Evolutionary conservation across 1,140 invertebrate species (phyloP), one percentile per base, ranked within the genome.

Genomic region (Yoshiicerus persimilis): DNA sequence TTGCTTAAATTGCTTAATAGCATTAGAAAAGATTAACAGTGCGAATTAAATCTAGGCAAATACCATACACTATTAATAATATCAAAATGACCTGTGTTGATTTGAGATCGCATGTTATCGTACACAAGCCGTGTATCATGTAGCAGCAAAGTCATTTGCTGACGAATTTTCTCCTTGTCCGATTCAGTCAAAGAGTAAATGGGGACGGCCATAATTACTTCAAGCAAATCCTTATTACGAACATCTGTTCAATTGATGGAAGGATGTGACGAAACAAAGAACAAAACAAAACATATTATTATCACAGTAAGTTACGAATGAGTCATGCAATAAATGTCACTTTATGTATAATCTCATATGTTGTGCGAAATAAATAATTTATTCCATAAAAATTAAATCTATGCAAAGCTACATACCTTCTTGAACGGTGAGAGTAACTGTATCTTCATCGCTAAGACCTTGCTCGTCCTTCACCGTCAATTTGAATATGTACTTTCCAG

Each of bases 401-500:
- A 30, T 27, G 8, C 10, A 27, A 8, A 70, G 23, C 23, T 38
- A 89, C 89, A 90, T 92, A 95, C 95, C 94, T 91, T 95, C 93
- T 92, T 97, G 97, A 0, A 99, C 96, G 91, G 96, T 96, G 9
- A 99, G 94, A 70, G 96, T 96, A 6, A 97, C 96, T 9, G 95
- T 96, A 92, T 98, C 97, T 23, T 95, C 94, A 90, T 94, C 95
- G 0, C 94, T 95, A 16, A 96, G 93, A 3, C 97, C 97, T 92
- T 98, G 97, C 87, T 96, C 96, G 93, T 99, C 98, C 62, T 94
- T 95, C 5, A 99, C 97, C 87, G 95, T 97, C 38, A 99, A 93
- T 91, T 95, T 96, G 91, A 98, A 99, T 0, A 97, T 94, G 91
- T 99, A 99, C 89, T 95, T 94, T 0, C 98, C 97, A 9, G 96